Evolutionary conservation across 2,113 vertebrate genomes (phyloP), one percentile per base, ranked within the genome.

Genomic region (Kobus ellipsiprymnus): DNA sequence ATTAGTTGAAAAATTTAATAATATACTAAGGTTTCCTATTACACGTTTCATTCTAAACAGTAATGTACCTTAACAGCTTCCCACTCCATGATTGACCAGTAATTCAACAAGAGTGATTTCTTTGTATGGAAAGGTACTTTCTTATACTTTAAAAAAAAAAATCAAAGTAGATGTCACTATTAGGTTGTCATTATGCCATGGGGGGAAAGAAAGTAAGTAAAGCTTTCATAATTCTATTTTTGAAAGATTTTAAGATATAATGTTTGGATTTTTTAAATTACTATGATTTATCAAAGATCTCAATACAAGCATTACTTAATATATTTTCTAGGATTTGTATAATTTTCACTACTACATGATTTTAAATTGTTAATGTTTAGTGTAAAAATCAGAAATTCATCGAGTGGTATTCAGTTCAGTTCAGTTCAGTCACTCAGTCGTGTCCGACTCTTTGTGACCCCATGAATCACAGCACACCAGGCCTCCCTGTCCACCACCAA

Each of bases 1-100:
- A 36, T 85, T 87, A 96, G 87, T 95, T 91, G 88, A 95, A 71
- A 97, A 94, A 91, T 86, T 92, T 96, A 98, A 97, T 97, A 88
- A 97, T 96, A 95, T 19, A 54, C 30, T 55, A 25, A 89, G 11
- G 64, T 96, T 98, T 97, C 90, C 67, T 95, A 83, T 96, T 96
- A 71, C 93, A 77, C 71, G 36, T 87, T 80, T 96, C 92, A 95
- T 95, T 96, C 67, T 92, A 92, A 97, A 97, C 59, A 91, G 46
- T 82, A 87, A 84, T 83, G 16, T 0, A 44, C 23, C 94, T 98
- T 81, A 92, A 93, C 64, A 91, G 67, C 82, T 91, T 96, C 67
- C 89, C 16, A 96, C 11, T 95, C 74, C 11, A 29, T 30, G 33
- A 94, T 8, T 90, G 50, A 36, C 44, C 36, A 93, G 48, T 90